Base-by-base conservation (phyloP, 2,797 vertebrate genomes). In the Jordanella pulchra region DNA sequence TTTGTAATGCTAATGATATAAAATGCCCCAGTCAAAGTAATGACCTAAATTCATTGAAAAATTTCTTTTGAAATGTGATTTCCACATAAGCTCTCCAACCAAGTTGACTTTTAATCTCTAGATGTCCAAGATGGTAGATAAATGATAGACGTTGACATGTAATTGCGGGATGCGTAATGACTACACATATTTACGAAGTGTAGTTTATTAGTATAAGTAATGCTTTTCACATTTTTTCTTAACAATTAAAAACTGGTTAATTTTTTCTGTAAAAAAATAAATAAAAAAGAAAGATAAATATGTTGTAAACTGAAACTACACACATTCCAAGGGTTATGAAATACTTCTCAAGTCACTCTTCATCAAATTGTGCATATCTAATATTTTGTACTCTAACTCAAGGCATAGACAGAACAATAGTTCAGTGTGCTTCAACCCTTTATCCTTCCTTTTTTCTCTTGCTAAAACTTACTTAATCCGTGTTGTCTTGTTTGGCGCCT, bases 401-500 rank as follows among this genome's bases (percentile, higher is more conserved):
- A 44, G 47, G 47, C 67, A 54, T 65, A 39, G 72, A 75, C 64
- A 60, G 78, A 84, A 84, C 75, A 86, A 83, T 70, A 84, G 77
- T 86, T 83, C 80, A 86, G 39, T 67, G 74, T 84, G 72, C 80
- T 84, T 65, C 75, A 84, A 80, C 81, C 75, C 66, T 35, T 73
- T 85, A 65, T 25, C 25, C 53, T 69, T 58, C 71, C 17, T 67
- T 82, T 65, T 56, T 39, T 0, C 17, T 21, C 58, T 65, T 63
- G 27, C 76, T 81, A 58, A 76, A 86, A 85, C 21, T 87, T 89
- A 91, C 79, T 83, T 71, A 84, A 89, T 89, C 79, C 72, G 78
- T 88, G 83, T 88, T 90, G 89, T 91, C 90, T 91, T 89, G 86
- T 86, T 91, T 84, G 71, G 53, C 63, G 83, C 91, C 67, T 71